A percentile compares a stretch with the other conserved stretches of the same genome.
Conservation (phyloP, 1,140 invertebrate species). For the Sinonovacula constricta region DNA sequence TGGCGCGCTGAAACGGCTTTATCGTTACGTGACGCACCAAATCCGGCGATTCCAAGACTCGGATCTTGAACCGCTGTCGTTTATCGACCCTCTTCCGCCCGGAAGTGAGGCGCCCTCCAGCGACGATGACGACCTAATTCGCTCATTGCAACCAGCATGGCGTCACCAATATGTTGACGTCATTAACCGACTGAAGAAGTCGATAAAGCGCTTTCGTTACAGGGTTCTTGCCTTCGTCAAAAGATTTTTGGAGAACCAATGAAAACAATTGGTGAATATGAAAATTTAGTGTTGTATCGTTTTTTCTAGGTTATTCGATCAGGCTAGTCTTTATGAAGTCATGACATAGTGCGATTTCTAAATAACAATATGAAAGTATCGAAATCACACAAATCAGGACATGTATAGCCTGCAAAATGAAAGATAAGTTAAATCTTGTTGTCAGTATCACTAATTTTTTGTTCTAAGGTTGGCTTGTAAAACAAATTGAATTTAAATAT, state of each 20-base stretch:
- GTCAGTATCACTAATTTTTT: no score
- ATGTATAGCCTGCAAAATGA: no score
- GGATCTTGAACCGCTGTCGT: background rate
- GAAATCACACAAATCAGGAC: no score
- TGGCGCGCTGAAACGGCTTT: background rate
- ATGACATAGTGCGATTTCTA: no score
- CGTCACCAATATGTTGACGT: conserved; percentile 1
- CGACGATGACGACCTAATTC: conserved; percentile 31
- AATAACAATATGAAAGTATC: no score
- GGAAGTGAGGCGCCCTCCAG: conserved; percentile 17
- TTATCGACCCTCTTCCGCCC: background rate
- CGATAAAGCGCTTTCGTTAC: conserved; percentile 29
- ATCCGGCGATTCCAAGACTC: background rate
- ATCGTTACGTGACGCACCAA: background rate
- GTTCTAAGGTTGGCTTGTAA: no score
- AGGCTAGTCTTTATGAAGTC: no score
- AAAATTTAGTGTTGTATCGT: no score
- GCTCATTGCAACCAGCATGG: conserved; percentile 30
- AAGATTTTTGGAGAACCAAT: conserved; percentile 16
- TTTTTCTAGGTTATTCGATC: no score
- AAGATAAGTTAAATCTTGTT: no score
- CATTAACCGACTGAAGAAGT: conserved; percentile 1
- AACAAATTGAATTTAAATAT: no score
- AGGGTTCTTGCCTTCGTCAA: conserved; percentile 22
- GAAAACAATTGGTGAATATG: no score